Conservation (phyloP, 2,888 invertebrate genomes). For the Epinotia bilunana region DNA sequence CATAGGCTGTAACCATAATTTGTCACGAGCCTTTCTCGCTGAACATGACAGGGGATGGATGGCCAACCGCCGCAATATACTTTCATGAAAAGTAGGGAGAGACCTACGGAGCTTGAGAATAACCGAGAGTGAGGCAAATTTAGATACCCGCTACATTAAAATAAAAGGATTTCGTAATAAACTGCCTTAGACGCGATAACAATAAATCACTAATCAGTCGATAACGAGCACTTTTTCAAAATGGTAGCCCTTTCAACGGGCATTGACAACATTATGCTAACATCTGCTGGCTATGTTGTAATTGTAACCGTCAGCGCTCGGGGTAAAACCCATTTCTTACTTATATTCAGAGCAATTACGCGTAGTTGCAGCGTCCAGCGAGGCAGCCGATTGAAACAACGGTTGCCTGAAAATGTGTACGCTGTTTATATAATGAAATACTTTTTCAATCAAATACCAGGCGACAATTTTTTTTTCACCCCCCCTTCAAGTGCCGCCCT, state of each 20-base stretch:
- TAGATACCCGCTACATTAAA: not conserved
- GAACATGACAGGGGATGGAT: conserved; percentile 22
- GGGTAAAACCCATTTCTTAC: not conserved
- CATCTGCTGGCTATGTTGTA: no score
- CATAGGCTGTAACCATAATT: conserved; percentile 8
- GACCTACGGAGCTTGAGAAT: not conserved
- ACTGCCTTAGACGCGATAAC: not conserved
- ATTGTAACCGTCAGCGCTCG: not conserved
- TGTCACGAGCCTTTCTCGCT: conserved; percentile 8
- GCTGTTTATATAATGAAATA: no score
- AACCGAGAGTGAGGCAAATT: conserved; percentile 1
- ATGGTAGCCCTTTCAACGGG: not conserved
- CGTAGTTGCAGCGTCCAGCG: no score
- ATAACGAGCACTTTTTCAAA: not conserved
- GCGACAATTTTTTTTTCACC: no score
- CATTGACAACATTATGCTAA: no score
- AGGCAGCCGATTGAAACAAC: no score
- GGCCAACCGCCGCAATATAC: conserved; percentile 6
- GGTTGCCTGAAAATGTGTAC: no score
- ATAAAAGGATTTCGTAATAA: not conserved
- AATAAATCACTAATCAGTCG: not conserved
- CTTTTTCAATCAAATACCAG: no score
- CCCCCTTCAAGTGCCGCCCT: no score
- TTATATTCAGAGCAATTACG: not conserved
- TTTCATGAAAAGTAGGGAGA: not conserved